These are phyloP conservation scores for Orthonevra nobilis DNA, from an alignment of 2,888 invertebrate species.

Conservation along the genomic window DNA sequence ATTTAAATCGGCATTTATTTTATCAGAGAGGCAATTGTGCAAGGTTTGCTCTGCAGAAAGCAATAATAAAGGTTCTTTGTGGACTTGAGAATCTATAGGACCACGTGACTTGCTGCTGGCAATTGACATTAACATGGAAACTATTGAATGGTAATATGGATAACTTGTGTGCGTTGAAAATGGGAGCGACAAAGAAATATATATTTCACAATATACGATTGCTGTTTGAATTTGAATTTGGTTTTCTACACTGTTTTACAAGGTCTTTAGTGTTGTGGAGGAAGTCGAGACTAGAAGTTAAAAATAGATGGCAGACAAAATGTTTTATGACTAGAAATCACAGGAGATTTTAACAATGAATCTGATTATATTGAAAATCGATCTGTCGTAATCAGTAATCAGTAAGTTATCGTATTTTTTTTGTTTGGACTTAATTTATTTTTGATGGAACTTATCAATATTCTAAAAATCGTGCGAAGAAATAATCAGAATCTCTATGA, in stretches of 20 bases:
- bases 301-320: slow-evolving; percentile 24
- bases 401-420: too few species aligned
- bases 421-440: too few species aligned
- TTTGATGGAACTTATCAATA: too few species aligned
- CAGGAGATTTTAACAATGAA: too few species aligned
- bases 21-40: slow-evolving; percentile 32
- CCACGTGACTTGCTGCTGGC: slow-evolving; percentile 65
- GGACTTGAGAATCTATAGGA: slow-evolving; percentile 40
- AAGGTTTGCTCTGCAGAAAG: slow-evolving; percentile 3
- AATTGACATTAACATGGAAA: slow-evolving; percentile 39
- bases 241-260: slow-evolving; percentile 10
- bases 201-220: not conserved
- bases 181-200: slow-evolving; percentile 44
- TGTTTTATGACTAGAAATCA: slow-evolving; percentile 13
- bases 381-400: too few species aligned
- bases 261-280: slow-evolving; percentile 51
- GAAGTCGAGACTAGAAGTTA: slow-evolving; percentile 33
- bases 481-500: too few species aligned
- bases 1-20: slow-evolving; percentile 36
- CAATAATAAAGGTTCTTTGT: slow-evolving; percentile 25
- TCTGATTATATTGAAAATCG: too few species aligned
- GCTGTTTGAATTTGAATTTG: slow-evolving; percentile 1
- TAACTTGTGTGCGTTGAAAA: slow-evolving; percentile 26
- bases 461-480: too few species aligned
- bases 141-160: slow-evolving; percentile 18